Conservation (phyloP, 1,140 invertebrate species). For the Hyposmocoma kahamanoa region DNA sequence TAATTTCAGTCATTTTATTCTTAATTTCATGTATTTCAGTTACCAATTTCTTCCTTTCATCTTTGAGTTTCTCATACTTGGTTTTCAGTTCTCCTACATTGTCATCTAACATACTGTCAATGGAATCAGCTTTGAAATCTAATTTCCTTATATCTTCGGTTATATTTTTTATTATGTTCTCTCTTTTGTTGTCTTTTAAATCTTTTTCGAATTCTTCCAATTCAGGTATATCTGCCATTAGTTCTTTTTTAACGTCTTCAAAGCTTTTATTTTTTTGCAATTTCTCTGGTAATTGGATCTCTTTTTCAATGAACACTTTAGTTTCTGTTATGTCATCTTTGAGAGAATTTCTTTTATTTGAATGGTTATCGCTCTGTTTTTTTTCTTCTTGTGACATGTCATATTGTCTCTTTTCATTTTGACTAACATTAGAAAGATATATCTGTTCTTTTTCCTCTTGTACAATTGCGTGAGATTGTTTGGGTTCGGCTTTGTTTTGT, state of each 20-base stretch:
- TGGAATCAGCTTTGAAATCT: constrained; percentile 49
- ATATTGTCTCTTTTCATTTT: too few species aligned
- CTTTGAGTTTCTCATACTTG: constrained; percentile 71
- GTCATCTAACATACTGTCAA: constrained; percentile 58
- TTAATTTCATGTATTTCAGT: constrained; percentile 79
- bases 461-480: too few species aligned
- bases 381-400: too few species aligned
- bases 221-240: constrained; percentile 71
- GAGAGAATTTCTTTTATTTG: constrained; percentile 13
- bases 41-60: constrained; percentile 74
- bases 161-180: constrained; percentile 54
- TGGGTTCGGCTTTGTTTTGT: constrained; percentile 23
- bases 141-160: constrained; percentile 50
- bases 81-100: constrained; percentile 61
- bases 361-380: too few species aligned
- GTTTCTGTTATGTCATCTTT: constrained; percentile 6
- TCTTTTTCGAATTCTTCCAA: constrained; percentile 68
- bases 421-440: too few species aligned
- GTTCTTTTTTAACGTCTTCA: constrained; percentile 67
- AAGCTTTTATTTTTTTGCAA: constrained; percentile 60
- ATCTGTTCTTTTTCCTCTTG: too few species aligned
- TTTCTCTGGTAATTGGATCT: background rate
- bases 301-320: background rate
- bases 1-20: constrained; percentile 84
- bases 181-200: constrained; percentile 53